A percentile compares a stretch with the other conserved stretches of the same genome.
Evolutionary conservation across 2,113 vertebrate species (phyloP).

Genomic region (Platysternon megacephalum): DNA sequence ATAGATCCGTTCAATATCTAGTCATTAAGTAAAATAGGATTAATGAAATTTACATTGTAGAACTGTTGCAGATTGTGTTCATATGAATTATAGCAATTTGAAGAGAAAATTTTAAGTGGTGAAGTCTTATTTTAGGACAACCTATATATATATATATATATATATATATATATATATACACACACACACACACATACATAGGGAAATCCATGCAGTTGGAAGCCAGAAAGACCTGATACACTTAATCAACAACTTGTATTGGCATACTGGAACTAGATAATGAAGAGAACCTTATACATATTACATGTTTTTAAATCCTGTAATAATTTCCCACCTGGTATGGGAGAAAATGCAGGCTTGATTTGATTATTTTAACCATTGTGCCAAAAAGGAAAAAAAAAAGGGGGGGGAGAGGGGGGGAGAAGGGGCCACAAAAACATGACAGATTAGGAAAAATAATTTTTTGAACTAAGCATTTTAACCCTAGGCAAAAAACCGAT

Average conservation of each 20-base stretch:
- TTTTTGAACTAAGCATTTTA: background rate
- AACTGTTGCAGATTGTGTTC: too few species aligned
- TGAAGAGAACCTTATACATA: background rate
- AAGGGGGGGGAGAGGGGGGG: fast-evolving
- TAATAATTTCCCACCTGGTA: background rate
- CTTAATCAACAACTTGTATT: background rate
- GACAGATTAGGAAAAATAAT: background rate
- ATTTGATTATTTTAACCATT: background rate
- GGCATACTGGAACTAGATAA: background rate
- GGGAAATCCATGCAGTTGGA: background rate
- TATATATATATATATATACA: too few species aligned
- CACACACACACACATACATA: too few species aligned
- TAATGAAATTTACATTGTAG: too few species aligned
- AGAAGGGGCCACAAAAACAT: too few species aligned
- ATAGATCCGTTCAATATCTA: too few species aligned
- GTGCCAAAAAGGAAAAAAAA: background rate
- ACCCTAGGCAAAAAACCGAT: background rate
- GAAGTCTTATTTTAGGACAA: too few species aligned
- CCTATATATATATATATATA: too few species aligned
- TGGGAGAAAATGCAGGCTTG: background rate
- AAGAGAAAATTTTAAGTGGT: too few species aligned
- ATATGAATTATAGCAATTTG: too few species aligned
- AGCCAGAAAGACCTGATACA: background rate
- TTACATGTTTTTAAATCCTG: background rate
- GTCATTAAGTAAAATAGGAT: too few species aligned